Evolutionary conservation across 2,797 vertebrate species (phyloP).

Genomic region (Selene dorsalis): DNA sequence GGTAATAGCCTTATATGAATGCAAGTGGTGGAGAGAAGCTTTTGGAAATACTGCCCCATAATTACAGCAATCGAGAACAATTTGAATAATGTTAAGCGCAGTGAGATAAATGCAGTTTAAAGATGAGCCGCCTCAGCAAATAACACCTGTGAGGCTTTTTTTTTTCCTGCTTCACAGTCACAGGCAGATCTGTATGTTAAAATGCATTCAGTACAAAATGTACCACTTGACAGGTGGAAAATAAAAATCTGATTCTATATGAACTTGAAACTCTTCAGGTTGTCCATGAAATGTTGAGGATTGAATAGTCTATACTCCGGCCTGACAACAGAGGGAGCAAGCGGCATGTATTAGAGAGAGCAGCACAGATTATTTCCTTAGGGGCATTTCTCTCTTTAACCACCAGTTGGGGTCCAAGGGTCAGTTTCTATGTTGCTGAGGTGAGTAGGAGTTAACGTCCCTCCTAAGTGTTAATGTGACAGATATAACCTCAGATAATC

Average conservation of each 20-base stretch:
- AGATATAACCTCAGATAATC: not conserved
- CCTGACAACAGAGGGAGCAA: constrained; percentile 75
- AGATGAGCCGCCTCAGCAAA: constrained; percentile 12
- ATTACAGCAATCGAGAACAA: constrained; percentile 70
- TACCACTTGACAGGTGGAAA: not conserved
- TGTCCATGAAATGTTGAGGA: not conserved
- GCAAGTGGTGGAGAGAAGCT: constrained; percentile 17
- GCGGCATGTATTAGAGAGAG: constrained; percentile 23
- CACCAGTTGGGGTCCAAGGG: constrained; percentile 12
- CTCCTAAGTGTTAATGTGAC: not conserved
- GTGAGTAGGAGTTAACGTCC: not conserved
- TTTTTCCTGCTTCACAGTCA: constrained; percentile 3
- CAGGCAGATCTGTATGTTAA: not conserved
- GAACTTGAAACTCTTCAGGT: not conserved
- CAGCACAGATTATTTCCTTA: not conserved
- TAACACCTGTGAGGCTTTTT: not conserved
- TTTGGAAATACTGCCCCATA: constrained; percentile 52
- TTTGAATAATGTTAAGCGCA: constrained; percentile 58
- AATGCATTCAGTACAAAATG: not conserved
- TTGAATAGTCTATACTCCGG: constrained; percentile 20
- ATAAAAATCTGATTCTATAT: not conserved
- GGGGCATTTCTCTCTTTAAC: constrained; percentile 16
- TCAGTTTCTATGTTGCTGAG: constrained; percentile 6
- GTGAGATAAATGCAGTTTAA: constrained; percentile 41
- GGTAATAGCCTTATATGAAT: constrained; percentile 34